These are phyloP conservation scores for Podarcis siculus DNA, from an alignment of 2,797 vertebrate species.

Conservation along the genomic window DNA sequence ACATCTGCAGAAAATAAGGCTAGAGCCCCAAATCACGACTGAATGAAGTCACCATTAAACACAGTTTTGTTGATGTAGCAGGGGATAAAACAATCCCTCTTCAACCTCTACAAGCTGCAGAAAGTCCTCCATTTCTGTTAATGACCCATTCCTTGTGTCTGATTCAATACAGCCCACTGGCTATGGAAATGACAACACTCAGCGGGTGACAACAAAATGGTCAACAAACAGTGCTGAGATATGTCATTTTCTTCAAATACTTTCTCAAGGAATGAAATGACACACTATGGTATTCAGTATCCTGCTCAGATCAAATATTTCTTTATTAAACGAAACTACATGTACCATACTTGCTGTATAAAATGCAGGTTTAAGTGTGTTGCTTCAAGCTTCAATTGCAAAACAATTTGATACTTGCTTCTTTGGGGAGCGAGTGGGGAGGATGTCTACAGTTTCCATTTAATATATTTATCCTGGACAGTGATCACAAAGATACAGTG, in stretches of 20 bases:
- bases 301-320: constrained; percentile 76
- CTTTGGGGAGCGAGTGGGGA: neutral
- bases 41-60: constrained; percentile 62
- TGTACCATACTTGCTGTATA: constrained; percentile 55
- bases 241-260: constrained; percentile 80
- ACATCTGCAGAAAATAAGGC: constrained; percentile 62
- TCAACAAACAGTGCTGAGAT: constrained; percentile 78
- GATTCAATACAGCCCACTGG: constrained; percentile 80
- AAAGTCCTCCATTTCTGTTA: constrained; percentile 79
- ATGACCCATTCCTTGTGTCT: constrained; percentile 78
- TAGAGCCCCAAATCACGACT: constrained; percentile 59
- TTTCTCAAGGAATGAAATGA: constrained; percentile 78
- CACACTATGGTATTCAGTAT: constrained; percentile 69
- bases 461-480: constrained; percentile 52
- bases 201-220: constrained; percentile 80
- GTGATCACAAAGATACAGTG: neutral
- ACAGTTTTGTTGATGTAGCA: constrained; percentile 60
- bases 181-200: constrained; percentile 82
- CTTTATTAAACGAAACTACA: constrained; percentile 78
- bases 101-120: constrained; percentile 68
- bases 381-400: constrained; percentile 61
- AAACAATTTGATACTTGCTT: constrained; percentile 68
- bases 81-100: constrained; percentile 55
- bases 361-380: constrained; percentile 65
- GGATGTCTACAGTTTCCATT: constrained; percentile 29